phyloP scores from a whole-genome alignment of 37 sponge, comb jelly and placozoan genomes.

The Mnemiopsis leidyi region DNA sequence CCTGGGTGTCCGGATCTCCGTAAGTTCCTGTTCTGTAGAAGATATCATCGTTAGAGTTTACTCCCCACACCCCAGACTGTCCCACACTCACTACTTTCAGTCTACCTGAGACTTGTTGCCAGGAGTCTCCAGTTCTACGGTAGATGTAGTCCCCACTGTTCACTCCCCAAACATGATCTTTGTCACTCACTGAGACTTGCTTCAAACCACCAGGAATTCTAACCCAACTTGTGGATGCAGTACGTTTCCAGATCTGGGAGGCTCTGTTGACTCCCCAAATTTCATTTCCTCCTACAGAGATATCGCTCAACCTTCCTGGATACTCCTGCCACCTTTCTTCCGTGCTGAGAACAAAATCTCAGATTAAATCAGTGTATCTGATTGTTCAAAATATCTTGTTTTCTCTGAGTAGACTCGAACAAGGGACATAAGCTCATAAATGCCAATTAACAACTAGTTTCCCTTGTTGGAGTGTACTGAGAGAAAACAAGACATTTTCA shows the following conservation, averaged over 20 bases:
- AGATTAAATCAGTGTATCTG: no score
- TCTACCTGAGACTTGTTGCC: background rate
- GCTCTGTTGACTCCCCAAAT: background rate
- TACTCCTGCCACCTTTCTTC: background rate
- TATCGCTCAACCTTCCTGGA: background rate
- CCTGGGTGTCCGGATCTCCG: background rate
- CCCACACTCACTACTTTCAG: background rate
- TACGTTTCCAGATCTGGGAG: background rate
- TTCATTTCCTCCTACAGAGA: background rate
- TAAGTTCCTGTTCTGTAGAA: conserved; percentile 22
- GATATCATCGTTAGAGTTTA: background rate
- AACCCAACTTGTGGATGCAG: background rate
- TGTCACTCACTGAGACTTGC: background rate
- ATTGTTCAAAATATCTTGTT: no score
- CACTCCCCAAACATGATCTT: conserved; percentile 20
- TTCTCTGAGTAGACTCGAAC: no score
- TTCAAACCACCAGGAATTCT: background rate
- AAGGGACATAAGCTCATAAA: no score
- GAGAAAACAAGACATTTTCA: no score
- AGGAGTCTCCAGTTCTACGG: background rate
- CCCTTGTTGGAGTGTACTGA: no score
- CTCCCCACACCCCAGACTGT: conserved; percentile 15
- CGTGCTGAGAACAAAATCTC: no score
- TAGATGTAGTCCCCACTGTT: background rate
- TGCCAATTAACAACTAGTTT: no score